Conservation (phyloP, 2,113 vertebrate genomes). For the human region GRCh38 chr6:156380501-156381000, state of each 20-base stretch:
- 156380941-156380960: no score
- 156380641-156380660: not conserved
- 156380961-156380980: no score
- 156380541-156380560: constrained; percentile 30
- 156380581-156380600: constrained; percentile 61
- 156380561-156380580: constrained; percentile 54
- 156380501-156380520: not conserved
- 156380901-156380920: not conserved
- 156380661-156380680: not conserved
- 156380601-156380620: constrained; percentile 51
- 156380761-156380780: not conserved
- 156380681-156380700: constrained; percentile 21
- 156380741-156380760: not conserved
- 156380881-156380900: not conserved
- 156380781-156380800: not conserved
- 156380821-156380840: not conserved
- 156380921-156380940: no score
- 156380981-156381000: no score
- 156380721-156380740: not conserved
- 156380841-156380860: not conserved
- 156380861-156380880: not conserved
- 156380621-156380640: constrained; percentile 44
- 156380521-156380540: constrained; percentile 39
- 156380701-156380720: not conserved
- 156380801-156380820: not conserved